A percentile compares a stretch with the other conserved stretches of the same genome.
phyloP scores from a whole-genome alignment of 2,888 invertebrate species.

The Conistra vaccinii region DNA sequence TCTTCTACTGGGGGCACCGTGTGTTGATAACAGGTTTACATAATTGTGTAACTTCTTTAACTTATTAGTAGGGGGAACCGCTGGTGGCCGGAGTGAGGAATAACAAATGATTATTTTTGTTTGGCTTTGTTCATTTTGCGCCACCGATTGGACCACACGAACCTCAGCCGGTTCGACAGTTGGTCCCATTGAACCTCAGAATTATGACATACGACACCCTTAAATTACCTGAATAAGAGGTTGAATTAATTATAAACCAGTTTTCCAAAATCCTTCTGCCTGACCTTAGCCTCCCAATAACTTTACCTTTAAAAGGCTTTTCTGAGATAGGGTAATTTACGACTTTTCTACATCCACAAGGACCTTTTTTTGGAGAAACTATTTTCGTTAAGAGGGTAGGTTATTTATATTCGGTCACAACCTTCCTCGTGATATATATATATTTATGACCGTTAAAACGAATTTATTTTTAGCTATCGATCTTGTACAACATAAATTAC shows the following conservation, averaged over 20 bases:
- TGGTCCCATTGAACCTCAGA: too few relatives aligned
- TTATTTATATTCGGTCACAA: background rate
- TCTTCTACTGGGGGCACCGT: conserved; percentile 22
- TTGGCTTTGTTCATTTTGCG: background rate
- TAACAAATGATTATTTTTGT: conserved; percentile 2
- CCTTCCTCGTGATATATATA: background rate
- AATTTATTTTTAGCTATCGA: background rate
- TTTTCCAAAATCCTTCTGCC: too few relatives aligned
- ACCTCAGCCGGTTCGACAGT: too few relatives aligned
- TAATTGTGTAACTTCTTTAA: conserved; percentile 29
- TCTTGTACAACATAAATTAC: background rate
- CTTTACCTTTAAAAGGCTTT: too few relatives aligned
- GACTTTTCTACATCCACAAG: too few relatives aligned
- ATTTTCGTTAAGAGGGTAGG: background rate
- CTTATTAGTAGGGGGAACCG: background rate
- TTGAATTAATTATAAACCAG: too few relatives aligned
- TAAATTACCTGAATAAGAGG: too few relatives aligned
- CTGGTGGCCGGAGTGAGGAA: background rate
- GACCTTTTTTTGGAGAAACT: background rate
- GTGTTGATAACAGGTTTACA: background rate
- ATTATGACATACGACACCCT: too few relatives aligned
- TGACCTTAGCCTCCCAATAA: too few relatives aligned
- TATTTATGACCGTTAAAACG: background rate
- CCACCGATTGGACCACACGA: too few relatives aligned
- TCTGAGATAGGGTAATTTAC: background rate